Evolutionary conservation across 2,888 invertebrate genomes (phyloP).

Genomic region (Drosophila buzzatii): DNA sequence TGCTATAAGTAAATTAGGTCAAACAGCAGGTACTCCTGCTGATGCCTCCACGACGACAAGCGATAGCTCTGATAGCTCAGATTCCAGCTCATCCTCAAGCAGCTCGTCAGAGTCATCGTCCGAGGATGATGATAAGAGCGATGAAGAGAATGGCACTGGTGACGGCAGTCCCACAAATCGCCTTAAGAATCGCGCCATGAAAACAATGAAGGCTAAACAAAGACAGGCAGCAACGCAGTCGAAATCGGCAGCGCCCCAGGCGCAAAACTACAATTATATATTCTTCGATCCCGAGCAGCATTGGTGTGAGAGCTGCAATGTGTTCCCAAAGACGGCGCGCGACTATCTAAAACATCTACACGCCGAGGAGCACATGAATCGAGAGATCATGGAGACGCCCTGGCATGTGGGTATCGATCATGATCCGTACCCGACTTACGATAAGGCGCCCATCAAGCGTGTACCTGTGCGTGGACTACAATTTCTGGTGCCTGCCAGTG

Average conservation of each 20-base stretch:
- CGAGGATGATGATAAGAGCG: constrained; percentile 63
- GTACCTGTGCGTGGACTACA: constrained; percentile 94
- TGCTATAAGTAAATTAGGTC: constrained; percentile 11
- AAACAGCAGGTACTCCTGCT: constrained; percentile 17
- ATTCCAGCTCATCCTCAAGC: constrained; percentile 69
- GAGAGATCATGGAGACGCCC: constrained; percentile 82
- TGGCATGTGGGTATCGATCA: constrained; percentile 83
- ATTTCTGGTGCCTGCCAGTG: constrained; percentile 94
- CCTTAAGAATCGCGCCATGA: constrained; percentile 84
- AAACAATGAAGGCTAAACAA: constrained; percentile 84
- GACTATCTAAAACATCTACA: constrained; percentile 94
- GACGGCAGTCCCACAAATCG: constrained; percentile 83
- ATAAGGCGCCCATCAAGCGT: constrained; percentile 91
- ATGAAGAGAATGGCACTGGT: constrained; percentile 54
- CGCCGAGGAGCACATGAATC: constrained; percentile 89
- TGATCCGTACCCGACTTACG: constrained; percentile 89
- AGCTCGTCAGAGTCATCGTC: constrained; percentile 76
- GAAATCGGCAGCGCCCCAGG: constrained; percentile 7
- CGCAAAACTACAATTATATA: constrained; percentile 89
- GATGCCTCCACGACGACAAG: constrained; percentile 57
- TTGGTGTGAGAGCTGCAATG: constrained; percentile 95
- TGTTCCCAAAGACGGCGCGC: constrained; percentile 94
- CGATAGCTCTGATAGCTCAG: constrained; percentile 72
- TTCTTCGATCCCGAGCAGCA: constrained; percentile 96
- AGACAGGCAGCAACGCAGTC: constrained; percentile 52